Conservation (phyloP, 1,140 invertebrate species). For the Zaprionus inermis region DNA sequence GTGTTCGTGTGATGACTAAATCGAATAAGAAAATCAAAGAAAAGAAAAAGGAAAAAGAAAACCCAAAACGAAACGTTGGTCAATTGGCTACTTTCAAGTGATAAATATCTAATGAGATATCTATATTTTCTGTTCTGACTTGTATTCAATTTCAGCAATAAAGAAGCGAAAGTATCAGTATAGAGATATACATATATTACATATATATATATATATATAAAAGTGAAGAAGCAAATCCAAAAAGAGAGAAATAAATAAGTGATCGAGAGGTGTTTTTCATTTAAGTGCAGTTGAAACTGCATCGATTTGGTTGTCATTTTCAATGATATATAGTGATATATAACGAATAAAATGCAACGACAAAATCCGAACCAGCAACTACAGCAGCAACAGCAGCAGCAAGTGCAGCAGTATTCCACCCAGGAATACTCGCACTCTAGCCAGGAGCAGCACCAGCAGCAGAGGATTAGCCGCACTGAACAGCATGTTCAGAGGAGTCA, state of each 20-base stretch:
- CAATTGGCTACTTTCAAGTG: slow-evolving; percentile 41
- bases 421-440: slow-evolving; percentile 77
- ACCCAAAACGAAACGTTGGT: slow-evolving; percentile 37
- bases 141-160: slow-evolving; percentile 68
- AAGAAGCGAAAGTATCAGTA: slow-evolving; percentile 64
- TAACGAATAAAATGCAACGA: slow-evolving; percentile 84
- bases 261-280: slow-evolving; percentile 70
- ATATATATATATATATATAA: slow-evolving; percentile 63
- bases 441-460: slow-evolving; percentile 86
- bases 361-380: slow-evolving; percentile 82
- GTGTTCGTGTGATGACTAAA: slow-evolving; percentile 24
- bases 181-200: slow-evolving; percentile 42
- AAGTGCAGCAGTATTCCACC: slow-evolving; percentile 86
- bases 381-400: slow-evolving; percentile 85
- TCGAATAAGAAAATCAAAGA: slow-evolving; percentile 26
- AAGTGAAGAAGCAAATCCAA: slow-evolving; percentile 82
- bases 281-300: slow-evolving; percentile 73
- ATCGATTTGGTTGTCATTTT: slow-evolving; percentile 82
- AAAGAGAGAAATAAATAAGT: slow-evolving; percentile 64
- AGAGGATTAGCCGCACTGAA: slow-evolving; percentile 89
- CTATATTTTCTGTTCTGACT: slow-evolving; percentile 21
- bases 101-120: slow-evolving; percentile 52
- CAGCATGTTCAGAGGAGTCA: slow-evolving; percentile 90
- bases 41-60: slow-evolving; percentile 25
- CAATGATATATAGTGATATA: slow-evolving; percentile 84